Evolutionary conservation across 1,140 invertebrate species (phyloP).

Genomic region (Asbolus verrucosus): DNA sequence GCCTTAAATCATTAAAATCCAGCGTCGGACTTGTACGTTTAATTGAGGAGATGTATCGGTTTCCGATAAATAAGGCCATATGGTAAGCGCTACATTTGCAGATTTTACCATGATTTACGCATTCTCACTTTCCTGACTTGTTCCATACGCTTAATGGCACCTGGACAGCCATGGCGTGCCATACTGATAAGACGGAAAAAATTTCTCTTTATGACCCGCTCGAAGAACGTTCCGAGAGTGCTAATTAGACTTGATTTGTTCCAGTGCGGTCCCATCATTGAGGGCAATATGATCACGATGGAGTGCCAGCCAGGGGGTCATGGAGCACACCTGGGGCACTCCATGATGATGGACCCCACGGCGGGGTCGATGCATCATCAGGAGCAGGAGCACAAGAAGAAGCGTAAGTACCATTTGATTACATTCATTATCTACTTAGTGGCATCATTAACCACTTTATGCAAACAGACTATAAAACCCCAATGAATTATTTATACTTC

Average conservation of each 20-base stretch:
- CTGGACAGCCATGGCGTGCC: conserved; percentile 10
- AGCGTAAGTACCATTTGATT: conserved; percentile 59
- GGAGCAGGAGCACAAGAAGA: conserved; percentile 63
- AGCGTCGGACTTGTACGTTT: conserved; percentile 40
- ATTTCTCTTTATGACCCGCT: no score
- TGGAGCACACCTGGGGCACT: conserved; percentile 65
- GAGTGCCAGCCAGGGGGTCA: conserved; percentile 65
- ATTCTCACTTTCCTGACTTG: conserved; percentile 30
- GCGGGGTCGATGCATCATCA: conserved; percentile 60
- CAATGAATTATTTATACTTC: no score
- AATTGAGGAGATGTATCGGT: conserved; percentile 51
- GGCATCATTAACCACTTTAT: background rate
- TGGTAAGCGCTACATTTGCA: conserved; percentile 50
- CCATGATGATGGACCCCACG: conserved; percentile 64
- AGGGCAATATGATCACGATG: conserved; percentile 65
- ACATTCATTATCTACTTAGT: conserved; percentile 15
- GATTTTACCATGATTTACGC: conserved; percentile 36
- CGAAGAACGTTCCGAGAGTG: no score
- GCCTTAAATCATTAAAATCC: conserved; percentile 17
- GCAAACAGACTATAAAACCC: background rate
- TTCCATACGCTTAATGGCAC: conserved; percentile 25
- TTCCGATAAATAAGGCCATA: conserved; percentile 52
- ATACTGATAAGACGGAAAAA: background rate
- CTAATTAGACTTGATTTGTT: conserved; percentile 38
- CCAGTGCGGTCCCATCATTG: conserved; percentile 58